Conservation (phyloP, 2,888 invertebrate genomes). For the Ophion obscuratus region DNA sequence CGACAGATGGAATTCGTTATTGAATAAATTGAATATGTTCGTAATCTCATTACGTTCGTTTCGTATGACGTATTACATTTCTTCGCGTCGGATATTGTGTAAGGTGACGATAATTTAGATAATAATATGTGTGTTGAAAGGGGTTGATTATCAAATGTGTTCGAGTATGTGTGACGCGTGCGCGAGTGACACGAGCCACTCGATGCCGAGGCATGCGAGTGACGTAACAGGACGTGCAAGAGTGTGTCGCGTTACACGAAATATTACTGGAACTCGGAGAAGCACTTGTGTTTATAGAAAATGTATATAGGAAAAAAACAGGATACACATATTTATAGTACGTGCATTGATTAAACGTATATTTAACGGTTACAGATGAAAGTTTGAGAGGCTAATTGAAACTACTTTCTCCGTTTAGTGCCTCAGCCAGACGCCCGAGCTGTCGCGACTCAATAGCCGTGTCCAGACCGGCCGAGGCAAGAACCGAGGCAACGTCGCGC, state of each 20-base stretch:
- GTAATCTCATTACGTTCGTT: too few species aligned
- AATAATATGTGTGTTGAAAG: neutral
- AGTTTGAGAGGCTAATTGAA: conserved; percentile 58
- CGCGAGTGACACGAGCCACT: neutral
- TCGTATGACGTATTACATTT: too few species aligned
- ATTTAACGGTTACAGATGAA: conserved; percentile 64
- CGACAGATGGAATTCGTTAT: too few species aligned
- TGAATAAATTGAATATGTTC: too few species aligned
- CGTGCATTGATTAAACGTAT: conserved; percentile 11
- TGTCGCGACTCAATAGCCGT: conserved; percentile 27
- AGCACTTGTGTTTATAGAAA: conserved; percentile 6
- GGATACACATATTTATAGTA: conserved; percentile 9
- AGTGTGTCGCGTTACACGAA: conserved; percentile 31
- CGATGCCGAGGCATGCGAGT: conserved; percentile 23
- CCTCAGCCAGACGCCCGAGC: conserved; percentile 29
- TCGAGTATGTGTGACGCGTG: conserved; percentile 9
- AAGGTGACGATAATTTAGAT: neutral
- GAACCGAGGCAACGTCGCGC: too few species aligned
- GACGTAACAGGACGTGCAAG: conserved; percentile 56
- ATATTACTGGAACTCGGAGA: conserved; percentile 31
- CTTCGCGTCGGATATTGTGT: neutral
- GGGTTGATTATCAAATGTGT: conserved; percentile 7
- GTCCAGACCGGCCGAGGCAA: too few species aligned
- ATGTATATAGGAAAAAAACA: neutral
- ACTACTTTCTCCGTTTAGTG: conserved; percentile 60